Evolutionary conservation across 2,797 vertebrate genomes (phyloP), one percentile per base, ranked within the genome.

Genomic region (Toxotes lorentzi): DNA sequence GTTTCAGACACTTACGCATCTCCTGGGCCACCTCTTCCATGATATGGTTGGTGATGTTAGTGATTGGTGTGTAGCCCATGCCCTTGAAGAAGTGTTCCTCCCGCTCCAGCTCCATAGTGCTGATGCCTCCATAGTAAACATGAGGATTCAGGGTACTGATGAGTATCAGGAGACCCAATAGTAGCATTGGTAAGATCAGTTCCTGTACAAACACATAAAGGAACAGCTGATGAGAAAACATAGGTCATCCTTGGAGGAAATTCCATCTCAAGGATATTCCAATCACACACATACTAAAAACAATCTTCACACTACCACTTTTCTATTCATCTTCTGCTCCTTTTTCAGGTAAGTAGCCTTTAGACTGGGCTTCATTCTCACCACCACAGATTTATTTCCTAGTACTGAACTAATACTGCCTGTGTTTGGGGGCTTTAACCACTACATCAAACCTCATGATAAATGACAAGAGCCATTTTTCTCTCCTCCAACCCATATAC

Each of bases 11-110:
- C 95, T 92, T 76, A 96, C 95, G 83, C 83, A 96, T 85, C 70
- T 85, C 86, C 51, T 91, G 89, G 63, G 96, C 96, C 64, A 98
- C 96, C 78, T 95, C 96, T 13, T 94, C 96, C 97, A 99, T 99
- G 91, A 99, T 95, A 70, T 93, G 93, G 62, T 72, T 96, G 4
- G 97, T 97, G 83, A 91, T 0, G 48, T 94, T 95, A 1, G 92
- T 97, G 53, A 94, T 95, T 0, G 98, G 98, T 0, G 97, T 96
- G 94, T 96, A 99, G 5, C 97, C 98, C 10, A 99, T 88, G 48
- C 88, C 89, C 67, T 92, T 95, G 66, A 95, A 56, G 54, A 84
- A 50, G 58, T 79, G 75, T 57, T 78, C 59, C 0, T 91, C 86
- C 1, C 24, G 78, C 43, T 95, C 91, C 89, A 96, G 92, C 76